phyloP scores from a whole-genome alignment of 2,113 vertebrate species.

The human region DNA sequence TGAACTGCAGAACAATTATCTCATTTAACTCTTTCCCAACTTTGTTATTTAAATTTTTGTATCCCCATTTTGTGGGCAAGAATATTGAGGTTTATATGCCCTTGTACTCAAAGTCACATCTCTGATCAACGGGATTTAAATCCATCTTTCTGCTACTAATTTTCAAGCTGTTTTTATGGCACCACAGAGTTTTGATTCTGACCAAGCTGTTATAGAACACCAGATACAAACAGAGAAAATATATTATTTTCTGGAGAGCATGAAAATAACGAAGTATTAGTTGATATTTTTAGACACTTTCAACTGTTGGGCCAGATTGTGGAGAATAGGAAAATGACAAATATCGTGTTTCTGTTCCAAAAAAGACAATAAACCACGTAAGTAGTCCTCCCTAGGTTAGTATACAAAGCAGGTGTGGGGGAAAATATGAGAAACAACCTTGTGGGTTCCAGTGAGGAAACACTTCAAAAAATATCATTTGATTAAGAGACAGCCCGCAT shows the following conservation, averaged over 20 bases:
- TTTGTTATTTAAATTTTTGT: neutral
- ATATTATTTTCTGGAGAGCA: conserved; percentile 33
- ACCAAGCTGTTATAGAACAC: conserved; percentile 21
- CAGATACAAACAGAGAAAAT: conserved; percentile 59
- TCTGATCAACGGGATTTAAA: neutral
- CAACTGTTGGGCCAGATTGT: conserved; percentile 76
- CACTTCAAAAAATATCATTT: conserved; percentile 87
- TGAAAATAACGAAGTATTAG: conserved; percentile 68
- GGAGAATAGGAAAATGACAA: conserved; percentile 76
- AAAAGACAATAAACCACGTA: neutral
- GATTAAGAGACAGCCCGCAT: conserved; percentile 85
- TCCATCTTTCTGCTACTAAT: conserved; percentile 6
- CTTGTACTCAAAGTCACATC: neutral
- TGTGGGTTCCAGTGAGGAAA: conserved; percentile 85
- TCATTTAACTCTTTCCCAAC: neutral
- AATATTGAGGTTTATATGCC: neutral
- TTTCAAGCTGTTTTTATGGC: conserved; percentile 6
- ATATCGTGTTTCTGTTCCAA: conserved; percentile 68
- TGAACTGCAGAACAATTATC: neutral
- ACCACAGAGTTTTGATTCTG: conserved; percentile 26
- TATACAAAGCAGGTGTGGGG: conserved; percentile 79
- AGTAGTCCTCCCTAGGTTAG: conserved; percentile 71
- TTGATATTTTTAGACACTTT: conserved; percentile 79
- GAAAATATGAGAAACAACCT: conserved; percentile 80
- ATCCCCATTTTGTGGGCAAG: neutral